A percentile compares a stretch with the other conserved stretches of the same genome.
These are phyloP conservation scores for Epistrophe grossulariae DNA, from an alignment of 2,888 invertebrate species.

Conservation along the genomic window DNA sequence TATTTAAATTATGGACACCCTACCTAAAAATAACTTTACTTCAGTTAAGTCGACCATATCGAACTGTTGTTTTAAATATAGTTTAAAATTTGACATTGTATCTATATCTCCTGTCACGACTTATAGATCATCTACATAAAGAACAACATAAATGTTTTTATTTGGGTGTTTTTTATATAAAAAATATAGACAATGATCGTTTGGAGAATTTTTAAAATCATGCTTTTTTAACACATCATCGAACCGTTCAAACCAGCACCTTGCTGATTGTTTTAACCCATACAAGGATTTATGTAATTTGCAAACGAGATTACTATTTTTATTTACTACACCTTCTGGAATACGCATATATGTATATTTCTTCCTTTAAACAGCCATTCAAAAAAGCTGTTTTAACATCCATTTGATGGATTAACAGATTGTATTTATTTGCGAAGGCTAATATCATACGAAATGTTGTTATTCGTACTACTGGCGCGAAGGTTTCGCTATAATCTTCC, in stretches of 20 bases:
- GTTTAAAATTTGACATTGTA: slow-evolving; percentile 68
- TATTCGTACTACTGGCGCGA: too few species aligned
- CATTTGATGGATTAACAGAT: neutral
- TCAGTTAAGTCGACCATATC: too few species aligned
- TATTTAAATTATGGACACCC: too few species aligned
- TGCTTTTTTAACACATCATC: slow-evolving; percentile 43
- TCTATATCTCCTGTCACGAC: slow-evolving; percentile 32
- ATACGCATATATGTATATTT: slow-evolving; percentile 8
- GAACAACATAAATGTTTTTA: slow-evolving; percentile 69
- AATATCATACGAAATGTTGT: too few species aligned
- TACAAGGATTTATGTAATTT: slow-evolving; percentile 17
- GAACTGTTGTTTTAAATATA: slow-evolving; percentile 65
- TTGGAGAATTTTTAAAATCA: too few species aligned
- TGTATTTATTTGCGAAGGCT: too few species aligned
- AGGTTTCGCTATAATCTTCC: too few species aligned
- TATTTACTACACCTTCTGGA: slow-evolving; percentile 4
- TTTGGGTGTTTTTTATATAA: slow-evolving; percentile 32
- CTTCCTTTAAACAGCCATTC: neutral
- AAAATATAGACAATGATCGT: slow-evolving; percentile 71
- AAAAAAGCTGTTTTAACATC: too few species aligned
- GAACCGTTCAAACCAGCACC: slow-evolving; percentile 61
- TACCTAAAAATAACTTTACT: slow-evolving; percentile 22
- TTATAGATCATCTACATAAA: slow-evolving; percentile 76
- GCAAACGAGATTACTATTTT: neutral
- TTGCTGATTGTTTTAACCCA: slow-evolving; percentile 62